A percentile compares a stretch with the other conserved stretches of the same genome.
Conservation (phyloP, 1,140 invertebrate species). For the Asobara japonica region DNA sequence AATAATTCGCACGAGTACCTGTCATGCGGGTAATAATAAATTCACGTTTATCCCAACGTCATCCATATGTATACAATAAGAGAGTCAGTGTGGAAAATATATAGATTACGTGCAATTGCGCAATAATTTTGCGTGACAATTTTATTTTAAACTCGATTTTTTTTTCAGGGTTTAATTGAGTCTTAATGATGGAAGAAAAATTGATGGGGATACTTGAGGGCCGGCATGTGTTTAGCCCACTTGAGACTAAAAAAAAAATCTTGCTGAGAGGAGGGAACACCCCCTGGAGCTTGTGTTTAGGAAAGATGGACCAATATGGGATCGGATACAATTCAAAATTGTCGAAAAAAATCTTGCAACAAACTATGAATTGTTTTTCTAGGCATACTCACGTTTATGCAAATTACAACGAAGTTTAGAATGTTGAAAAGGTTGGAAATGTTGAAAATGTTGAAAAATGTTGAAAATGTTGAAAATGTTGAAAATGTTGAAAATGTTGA, state of each 20-base stretch:
- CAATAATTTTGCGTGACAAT: not conserved
- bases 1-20: constrained; percentile 1
- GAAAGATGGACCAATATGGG: too few relatives aligned
- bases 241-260: not conserved
- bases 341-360: not conserved
- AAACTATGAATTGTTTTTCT: too few relatives aligned
- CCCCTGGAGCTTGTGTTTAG: too few relatives aligned
- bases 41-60: not conserved
- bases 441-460: too few relatives aligned
- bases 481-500: too few relatives aligned
- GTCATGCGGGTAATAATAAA: constrained; percentile 1
- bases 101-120: not conserved
- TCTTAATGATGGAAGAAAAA: not conserved
- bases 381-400: too few relatives aligned
- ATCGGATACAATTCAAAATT: too few relatives aligned
- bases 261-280: too few relatives aligned
- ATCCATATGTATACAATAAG: not conserved
- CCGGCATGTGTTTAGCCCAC: constrained; percentile 11
- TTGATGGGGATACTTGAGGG: not conserved
- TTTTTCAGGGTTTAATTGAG: not conserved
- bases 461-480: too few relatives aligned
- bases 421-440: too few relatives aligned
- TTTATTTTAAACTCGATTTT: too few relatives aligned
- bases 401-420: too few relatives aligned
- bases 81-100: not conserved